Evolutionary conservation across 1,140 invertebrate species (phyloP), one percentile per base, ranked within the genome.

Genomic region (Pseudomyrmex pallidus): DNA sequence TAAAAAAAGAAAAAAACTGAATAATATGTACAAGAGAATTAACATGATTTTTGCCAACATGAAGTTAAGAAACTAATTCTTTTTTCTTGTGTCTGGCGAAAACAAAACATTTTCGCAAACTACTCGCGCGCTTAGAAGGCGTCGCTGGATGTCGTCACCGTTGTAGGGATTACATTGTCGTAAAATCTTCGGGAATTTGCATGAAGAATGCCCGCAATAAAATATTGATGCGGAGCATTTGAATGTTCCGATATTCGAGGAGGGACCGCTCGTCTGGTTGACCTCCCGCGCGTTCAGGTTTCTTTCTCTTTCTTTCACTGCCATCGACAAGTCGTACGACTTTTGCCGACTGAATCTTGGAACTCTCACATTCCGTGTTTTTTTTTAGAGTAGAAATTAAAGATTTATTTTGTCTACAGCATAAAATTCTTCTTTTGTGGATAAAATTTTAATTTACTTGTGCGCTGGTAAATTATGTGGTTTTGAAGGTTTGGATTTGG

Each of bases 181-280:
- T 93, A 93, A 93, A 93, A 92, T 92, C 90, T 87, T 77, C 62
- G 63, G 72, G 87, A 92, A 94, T 93, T 93, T 93, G 91, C 92
- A 92, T 92, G 91, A 89, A 80, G 87, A 86, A 85, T 86, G 74
- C 57, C 61, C 84, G 87, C 66, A 88, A 89, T 89, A 89, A 89
- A 89, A 89, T 88, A 89, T 88, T 89, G 87, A 89, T 88, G 87
- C 80, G 87, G 17, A 64, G 80, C 72, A 89, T 89, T 88, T 89
- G 87, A 89, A 89, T 89, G 61, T 87, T 74, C 20, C 25, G 63
- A 87, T 54, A 82, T 74, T 25, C 25, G 57, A 48, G 61, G 59
- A 66, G 78, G 67, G 68, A 61, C 20, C 50, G 52, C 25, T 74
- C 48, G 74, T 62, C 22, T 66, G 66, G 80, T 84, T 78, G 86